Conservation (phyloP, 2,888 invertebrate species). For the Chymomyza procnemis region DNA sequence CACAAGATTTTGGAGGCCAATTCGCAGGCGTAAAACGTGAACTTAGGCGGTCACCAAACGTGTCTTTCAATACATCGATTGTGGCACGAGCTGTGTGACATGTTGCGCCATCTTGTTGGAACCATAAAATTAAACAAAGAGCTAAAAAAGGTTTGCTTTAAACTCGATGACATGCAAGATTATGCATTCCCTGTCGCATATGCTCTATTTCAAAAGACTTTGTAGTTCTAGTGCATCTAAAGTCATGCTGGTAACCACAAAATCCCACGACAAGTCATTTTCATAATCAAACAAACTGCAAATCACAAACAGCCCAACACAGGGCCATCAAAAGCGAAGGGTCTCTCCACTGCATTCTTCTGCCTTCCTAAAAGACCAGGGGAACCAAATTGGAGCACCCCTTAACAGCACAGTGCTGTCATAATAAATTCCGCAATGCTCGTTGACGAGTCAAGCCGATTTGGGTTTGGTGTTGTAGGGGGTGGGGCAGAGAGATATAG, state of each 20-base stretch:
- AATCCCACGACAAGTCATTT: constrained; percentile 10
- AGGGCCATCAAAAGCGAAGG: neutral
- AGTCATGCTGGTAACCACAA: neutral
- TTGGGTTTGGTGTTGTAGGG: too few species aligned
- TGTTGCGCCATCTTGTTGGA: too few species aligned
- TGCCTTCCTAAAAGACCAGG: neutral
- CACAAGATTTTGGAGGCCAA: too few species aligned
- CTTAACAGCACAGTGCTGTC: neutral
- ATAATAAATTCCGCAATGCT: neutral
- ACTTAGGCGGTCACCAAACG: too few species aligned
- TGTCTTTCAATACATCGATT: too few species aligned
- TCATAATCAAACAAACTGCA: constrained; percentile 12
- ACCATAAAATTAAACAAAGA: too few species aligned
- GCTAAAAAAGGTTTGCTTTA: too few species aligned
- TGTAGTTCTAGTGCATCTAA: neutral
- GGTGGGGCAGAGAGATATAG: neutral
- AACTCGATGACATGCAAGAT: too few species aligned
- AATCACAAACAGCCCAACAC: constrained; percentile 2
- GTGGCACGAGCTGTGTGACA: too few species aligned
- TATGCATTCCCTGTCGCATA: neutral
- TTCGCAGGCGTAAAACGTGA: too few species aligned
- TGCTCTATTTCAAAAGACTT: neutral
- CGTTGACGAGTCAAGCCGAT: neutral
- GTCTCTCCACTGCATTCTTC: neutral
- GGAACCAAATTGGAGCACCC: neutral